These are phyloP conservation scores for Drosophila peninsularis DNA, from an alignment of 2,888 invertebrate species.

Conservation along the genomic window DNA sequence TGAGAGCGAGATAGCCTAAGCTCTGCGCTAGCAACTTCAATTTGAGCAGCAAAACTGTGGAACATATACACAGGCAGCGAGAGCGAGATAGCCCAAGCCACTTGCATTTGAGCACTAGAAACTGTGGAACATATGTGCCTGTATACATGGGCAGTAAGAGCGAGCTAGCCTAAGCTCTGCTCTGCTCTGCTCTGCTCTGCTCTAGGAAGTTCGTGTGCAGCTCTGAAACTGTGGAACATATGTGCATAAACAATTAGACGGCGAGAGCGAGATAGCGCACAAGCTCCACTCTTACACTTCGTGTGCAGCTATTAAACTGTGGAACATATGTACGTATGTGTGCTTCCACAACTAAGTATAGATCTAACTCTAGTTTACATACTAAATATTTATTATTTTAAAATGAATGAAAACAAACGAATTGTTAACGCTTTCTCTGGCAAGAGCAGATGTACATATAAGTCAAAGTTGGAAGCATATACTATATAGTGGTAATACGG, in stretches of 20 bases:
- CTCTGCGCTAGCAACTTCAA: neutral
- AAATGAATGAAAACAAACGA: neutral
- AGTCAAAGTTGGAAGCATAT: constrained; percentile 1
- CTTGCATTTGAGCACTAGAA: neutral
- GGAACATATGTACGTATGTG: neutral
- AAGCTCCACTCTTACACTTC: no score
- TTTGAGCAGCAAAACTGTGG: neutral
- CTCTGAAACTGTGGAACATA: no score
- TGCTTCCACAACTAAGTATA: neutral
- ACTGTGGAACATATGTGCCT: neutral
- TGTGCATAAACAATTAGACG: no score
- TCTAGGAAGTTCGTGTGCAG: no score
- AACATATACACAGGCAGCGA: neutral
- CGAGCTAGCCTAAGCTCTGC: neutral
- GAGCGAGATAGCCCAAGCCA: neutral
- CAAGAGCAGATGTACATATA: constrained; percentile 7
- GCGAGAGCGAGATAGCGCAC: no score
- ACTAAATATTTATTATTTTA: constrained; percentile 1
- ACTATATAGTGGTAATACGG: constrained; percentile 1
- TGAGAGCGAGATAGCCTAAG: neutral
- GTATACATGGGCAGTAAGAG: neutral
- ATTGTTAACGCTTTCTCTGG: constrained; percentile 4
- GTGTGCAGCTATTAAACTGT: neutral
- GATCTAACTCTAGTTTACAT: neutral
- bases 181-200: no score